Percentiles rank a stretch among this genome's conserved stretches.
These are phyloP conservation scores for Silurus asotus DNA, from an alignment of 2,113 vertebrate species.

Conservation along the genomic window DNA sequence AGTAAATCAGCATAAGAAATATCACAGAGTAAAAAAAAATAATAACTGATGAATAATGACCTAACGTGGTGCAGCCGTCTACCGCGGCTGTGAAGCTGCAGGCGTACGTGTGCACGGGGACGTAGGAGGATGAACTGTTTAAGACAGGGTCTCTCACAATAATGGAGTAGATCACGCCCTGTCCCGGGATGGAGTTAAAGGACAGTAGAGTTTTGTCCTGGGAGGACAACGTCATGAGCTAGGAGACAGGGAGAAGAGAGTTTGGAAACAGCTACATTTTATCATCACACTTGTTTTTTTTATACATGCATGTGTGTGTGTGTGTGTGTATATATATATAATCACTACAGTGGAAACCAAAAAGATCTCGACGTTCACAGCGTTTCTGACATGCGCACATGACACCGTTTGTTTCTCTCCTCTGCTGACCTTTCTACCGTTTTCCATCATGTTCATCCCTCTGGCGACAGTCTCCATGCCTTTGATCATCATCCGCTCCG, in stretches of 20 bases:
- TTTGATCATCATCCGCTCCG: slow-evolving; percentile 72
- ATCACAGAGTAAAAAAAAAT: too few species aligned
- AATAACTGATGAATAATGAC: slow-evolving; percentile 63
- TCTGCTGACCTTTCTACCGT: slow-evolving; percentile 73
- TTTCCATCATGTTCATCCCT: slow-evolving; percentile 67
- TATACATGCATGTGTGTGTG: too few species aligned
- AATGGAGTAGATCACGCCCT: slow-evolving; percentile 90
- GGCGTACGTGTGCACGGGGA: slow-evolving; percentile 88
- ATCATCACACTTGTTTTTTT: too few species aligned
- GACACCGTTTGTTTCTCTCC: neutral
- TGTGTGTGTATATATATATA: too few species aligned
- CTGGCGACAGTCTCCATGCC: slow-evolving; percentile 76
- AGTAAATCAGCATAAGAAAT: neutral
- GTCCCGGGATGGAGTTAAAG: slow-evolving; percentile 85
- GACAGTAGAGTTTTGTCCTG: slow-evolving; percentile 73
- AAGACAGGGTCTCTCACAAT: slow-evolving; percentile 83
- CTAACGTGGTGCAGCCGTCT: slow-evolving; percentile 79
- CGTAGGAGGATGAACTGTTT: slow-evolving; percentile 86
- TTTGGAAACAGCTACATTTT: neutral
- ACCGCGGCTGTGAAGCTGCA: slow-evolving; percentile 80
- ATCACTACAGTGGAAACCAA: too few species aligned
- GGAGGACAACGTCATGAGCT: slow-evolving; percentile 79
- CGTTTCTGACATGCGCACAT: neutral
- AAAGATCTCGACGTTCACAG: neutral
- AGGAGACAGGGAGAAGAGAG: slow-evolving; percentile 2